Evolutionary conservation across 1,140 invertebrate species (phyloP), one percentile per base, ranked within the genome.

Genomic region (Phymorhynchus buccinoides): DNA sequence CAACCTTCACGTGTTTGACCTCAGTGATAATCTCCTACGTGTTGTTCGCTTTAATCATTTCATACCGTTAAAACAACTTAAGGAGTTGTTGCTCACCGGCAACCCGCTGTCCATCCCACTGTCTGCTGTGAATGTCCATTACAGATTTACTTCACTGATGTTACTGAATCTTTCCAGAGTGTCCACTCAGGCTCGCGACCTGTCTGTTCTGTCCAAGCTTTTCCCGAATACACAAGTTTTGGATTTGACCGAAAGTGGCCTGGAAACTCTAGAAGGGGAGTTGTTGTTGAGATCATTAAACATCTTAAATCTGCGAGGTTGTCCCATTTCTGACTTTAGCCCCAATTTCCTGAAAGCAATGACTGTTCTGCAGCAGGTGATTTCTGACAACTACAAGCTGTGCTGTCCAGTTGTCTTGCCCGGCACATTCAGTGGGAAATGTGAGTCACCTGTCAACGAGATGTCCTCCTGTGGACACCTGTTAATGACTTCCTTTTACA

Each of bases 1-100:
- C 30, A 27, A 44, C 81, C 27, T 66, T 30, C n/a, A 22, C 9
- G 9, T 22, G 4, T 35, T 85, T 16, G 79, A 85, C 44, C 35
- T 85, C n/a, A 82, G 84, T 32, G 3, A 85, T 30, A 85, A 82
- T 44, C 9, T 35, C 41, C 44, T 85, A n/a, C 39, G 14, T 3
- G n/a, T 22, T 22, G 39, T 85, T 14, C 32, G 22, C 16, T 14
- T 41, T 14, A 56, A 56, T 52, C 79, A 42, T 82, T 85, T 48
- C 32, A 1, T 27, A 56, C 41, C 12, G 1, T 48, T 79, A n/a
- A 1, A 44, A 1, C 42, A 79, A 14, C 12, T 79, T 12, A 30
- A n/a, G 41, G 41, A 37, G 9, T 44, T 79, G n/a, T 18, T 18
- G 12, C 7, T 79, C 9, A 16, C 41, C 16, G n/a, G 44, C 1